phyloP scores from a whole-genome alignment of 2,888 invertebrate species.

The Plebejus argus region DNA sequence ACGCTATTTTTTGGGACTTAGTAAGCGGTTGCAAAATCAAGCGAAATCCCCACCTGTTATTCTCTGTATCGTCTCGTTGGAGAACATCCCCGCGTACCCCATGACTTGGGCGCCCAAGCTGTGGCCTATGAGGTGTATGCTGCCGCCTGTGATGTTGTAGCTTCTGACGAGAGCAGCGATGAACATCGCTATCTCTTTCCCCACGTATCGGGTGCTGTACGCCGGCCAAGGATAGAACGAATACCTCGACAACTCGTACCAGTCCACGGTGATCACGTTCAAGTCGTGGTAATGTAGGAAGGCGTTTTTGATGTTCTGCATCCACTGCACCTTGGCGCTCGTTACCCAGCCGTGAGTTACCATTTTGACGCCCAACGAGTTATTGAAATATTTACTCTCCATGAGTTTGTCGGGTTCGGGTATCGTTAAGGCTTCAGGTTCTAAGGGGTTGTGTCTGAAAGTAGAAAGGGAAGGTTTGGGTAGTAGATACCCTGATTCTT shows the following conservation, averaged over 20 bases:
- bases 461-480: constrained; percentile 12
- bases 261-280: constrained; percentile 77
- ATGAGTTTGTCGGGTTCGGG: constrained; percentile 49
- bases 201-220: constrained; percentile 67
- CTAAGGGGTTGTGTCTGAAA: constrained; percentile 56
- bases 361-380: constrained; percentile 67
- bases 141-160: constrained; percentile 49
- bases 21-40: background rate
- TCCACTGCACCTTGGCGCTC: constrained; percentile 58
- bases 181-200: constrained; percentile 60
- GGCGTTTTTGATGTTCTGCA: constrained; percentile 67
- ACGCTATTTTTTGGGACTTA: too few relatives aligned
- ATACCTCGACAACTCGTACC: constrained; percentile 66
- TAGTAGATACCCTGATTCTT: too few relatives aligned
- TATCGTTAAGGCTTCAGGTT: constrained; percentile 55
- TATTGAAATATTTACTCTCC: constrained; percentile 62
- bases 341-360: constrained; percentile 81
- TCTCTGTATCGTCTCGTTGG: constrained; percentile 66
- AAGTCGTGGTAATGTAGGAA: constrained; percentile 64
- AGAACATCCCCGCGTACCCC: constrained; percentile 80
- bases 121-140: constrained; percentile 74
- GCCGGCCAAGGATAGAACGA: constrained; percentile 68
- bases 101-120: constrained; percentile 83
- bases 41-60: constrained; percentile 75
- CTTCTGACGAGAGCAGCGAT: constrained; percentile 51